Conservation (phyloP, 2,113 vertebrate species). For the Prionailurus viverrinus region DNA sequence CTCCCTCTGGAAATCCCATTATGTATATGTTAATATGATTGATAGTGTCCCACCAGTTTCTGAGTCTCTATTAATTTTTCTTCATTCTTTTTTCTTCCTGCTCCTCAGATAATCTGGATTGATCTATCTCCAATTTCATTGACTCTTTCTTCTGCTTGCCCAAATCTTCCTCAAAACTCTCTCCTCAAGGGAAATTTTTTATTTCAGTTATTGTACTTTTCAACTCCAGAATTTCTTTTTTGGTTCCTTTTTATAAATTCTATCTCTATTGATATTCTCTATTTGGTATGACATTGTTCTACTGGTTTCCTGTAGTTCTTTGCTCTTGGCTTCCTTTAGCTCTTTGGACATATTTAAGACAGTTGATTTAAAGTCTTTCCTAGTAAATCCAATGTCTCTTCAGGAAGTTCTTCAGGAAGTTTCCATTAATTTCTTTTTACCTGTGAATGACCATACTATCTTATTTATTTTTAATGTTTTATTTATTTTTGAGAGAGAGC, state of each 20-base stretch:
- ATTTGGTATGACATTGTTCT: background rate
- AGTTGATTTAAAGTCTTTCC: background rate
- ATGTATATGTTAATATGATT: background rate
- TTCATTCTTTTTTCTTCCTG: background rate
- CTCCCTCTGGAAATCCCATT: background rate
- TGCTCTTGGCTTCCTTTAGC: background rate
- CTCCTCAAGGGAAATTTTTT: background rate
- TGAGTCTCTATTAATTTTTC: background rate
- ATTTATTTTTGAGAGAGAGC: no score
- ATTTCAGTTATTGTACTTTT: constrained; percentile 19
- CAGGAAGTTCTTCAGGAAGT: background rate
- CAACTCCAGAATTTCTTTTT: constrained; percentile 16
- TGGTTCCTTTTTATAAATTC: background rate
- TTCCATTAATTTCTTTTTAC: background rate
- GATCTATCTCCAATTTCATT: background rate
- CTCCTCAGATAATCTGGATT: background rate
- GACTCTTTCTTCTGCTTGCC: background rate
- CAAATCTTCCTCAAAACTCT: background rate
- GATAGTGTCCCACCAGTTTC: background rate
- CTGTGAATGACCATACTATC: background rate
- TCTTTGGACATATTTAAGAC: background rate
- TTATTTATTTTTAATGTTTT: no score
- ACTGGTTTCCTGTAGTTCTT: background rate
- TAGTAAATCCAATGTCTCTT: background rate
- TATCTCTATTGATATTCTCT: background rate